Base-by-base conservation (phyloP, 1,140 invertebrate species). In the Hestina assimilis region DNA sequence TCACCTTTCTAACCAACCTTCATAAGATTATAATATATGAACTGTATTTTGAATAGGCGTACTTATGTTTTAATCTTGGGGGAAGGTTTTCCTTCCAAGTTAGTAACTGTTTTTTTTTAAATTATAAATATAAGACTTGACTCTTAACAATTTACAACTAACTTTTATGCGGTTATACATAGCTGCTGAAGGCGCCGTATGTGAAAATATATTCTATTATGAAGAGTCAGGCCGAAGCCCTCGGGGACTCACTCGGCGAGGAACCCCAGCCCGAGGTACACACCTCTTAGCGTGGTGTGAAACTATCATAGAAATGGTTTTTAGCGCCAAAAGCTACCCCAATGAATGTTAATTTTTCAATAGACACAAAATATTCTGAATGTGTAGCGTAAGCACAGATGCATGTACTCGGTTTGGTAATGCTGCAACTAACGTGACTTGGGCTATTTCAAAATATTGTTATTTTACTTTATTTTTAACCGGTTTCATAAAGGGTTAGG, bases 141-240 rank as follows among this genome's bases (percentile, higher is more conserved):
- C 47, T 33, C 47, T 50, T 7, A 38, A 38, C 14, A 40, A 50
- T 40, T 14, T 50, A 33, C 4, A 50, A 40, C n/a, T 59, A 40
- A 52, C 31, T 9, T 7, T 4, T 26, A 58, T 15, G 63, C 54
- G 58, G 45, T 74, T 75, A 65, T 70, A 79, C 84, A 89, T 93
- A 97, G 95, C 93, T 96, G 91, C 93, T 97, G 92, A 97, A 97
- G 94, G 96, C 95, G 85, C 96, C 96, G 75, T 97, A 96, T 91
- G 94, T 95, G 92, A 97, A 96, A 93, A 94, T 96, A 91, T 96
- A 96, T 93, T 95, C 93, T 90, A 95, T 97, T 90, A 93, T 97
- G 92, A 96, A 96, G 94, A 96, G 94, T 82, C 94, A 95, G 91
- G 95, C 94, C 75, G 92, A 94, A 90, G 95, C 94, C 69, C 72